Base-by-base conservation (phyloP, 1,140 invertebrate species). In the Caerostris darwini region DNA sequence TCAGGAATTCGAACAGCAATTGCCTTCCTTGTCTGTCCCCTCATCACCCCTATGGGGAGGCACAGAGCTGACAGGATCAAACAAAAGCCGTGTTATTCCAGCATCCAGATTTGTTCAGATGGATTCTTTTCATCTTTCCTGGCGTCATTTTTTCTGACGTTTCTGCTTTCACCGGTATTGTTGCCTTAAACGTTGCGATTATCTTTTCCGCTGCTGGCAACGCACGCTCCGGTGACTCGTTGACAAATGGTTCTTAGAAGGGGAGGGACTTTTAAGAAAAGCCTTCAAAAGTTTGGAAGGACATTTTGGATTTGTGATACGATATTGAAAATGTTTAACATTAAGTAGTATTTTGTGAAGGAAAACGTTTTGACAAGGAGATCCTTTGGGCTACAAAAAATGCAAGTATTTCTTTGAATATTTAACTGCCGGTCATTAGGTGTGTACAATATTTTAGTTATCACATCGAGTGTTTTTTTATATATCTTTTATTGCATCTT, bases 101-200 rank as follows among this genome's bases (percentile, higher is more conserved):
- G 69, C 69, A 77, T 71, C 69, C 69, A 77, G 69, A 77, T 77
- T 77, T 77, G 69, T 50, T 77, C 69, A 77, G 69, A 19, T 77
- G 69, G 10, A 34, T 10, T 77, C 50, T 77, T 53, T 14, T 77
- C 10, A 34, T 19, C 34, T 10, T 77, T 77, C 69, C 5, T 77
- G 12, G 12, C 59, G 12, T 34, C 69, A 12, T 77, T 34, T 34
- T n/a, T 77, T 77, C 34, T 77, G 19, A 34, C 50, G 34, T 34
- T 77, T 71, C 50, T 34, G 10, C 34, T 77, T 77, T 77, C 69
- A 19, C 34, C 10, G 5, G 3, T 4, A 77, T 77, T 77, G 69
- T 77, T 53, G 69, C 69, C 7, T 34, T 77, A 77, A 77, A 77
- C 12, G 69, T 19, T 10, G 50, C 14, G 69, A 77, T 77, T 77